Conservation (phyloP, 2,113 vertebrate genomes). For the Chrysochloris asiatica region DNA sequence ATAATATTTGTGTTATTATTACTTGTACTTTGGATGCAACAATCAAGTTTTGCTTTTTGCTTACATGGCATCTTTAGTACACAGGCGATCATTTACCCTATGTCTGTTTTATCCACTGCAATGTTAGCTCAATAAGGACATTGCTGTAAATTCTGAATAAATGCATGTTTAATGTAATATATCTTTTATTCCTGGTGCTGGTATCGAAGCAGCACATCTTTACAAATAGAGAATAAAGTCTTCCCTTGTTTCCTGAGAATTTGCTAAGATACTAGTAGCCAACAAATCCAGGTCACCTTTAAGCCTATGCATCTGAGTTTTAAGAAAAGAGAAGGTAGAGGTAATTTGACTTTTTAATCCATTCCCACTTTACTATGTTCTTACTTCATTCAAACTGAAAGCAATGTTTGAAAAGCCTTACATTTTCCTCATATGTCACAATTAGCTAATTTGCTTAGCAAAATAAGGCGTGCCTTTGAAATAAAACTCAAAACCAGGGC, state of each 20-base stretch:
- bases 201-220: background rate
- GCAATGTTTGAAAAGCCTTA: slow-evolving; percentile 13
- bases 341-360: background rate
- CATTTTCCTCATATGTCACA: slow-evolving; percentile 14
- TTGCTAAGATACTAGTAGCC: background rate
- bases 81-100: background rate
- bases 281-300: background rate
- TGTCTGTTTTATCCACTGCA: background rate
- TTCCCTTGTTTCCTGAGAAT: background rate
- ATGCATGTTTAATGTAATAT: background rate
- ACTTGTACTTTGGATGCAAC: background rate
- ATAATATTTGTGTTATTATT: background rate
- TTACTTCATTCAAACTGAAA: slow-evolving; percentile 41
- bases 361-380: background rate
- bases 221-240: background rate
- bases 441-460: slow-evolving; percentile 41
- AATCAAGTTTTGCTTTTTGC: background rate
- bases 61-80: background rate
- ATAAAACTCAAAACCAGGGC: slow-evolving; percentile 48
- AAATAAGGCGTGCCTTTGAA: slow-evolving; percentile 42
- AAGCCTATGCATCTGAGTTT: background rate
- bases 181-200: background rate
- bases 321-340: background rate
- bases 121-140: background rate
- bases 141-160: background rate